Evolutionary conservation across 2,113 vertebrate species (phyloP), one percentile per base, ranked within the genome.

Genomic region (Perca flavescens): DNA sequence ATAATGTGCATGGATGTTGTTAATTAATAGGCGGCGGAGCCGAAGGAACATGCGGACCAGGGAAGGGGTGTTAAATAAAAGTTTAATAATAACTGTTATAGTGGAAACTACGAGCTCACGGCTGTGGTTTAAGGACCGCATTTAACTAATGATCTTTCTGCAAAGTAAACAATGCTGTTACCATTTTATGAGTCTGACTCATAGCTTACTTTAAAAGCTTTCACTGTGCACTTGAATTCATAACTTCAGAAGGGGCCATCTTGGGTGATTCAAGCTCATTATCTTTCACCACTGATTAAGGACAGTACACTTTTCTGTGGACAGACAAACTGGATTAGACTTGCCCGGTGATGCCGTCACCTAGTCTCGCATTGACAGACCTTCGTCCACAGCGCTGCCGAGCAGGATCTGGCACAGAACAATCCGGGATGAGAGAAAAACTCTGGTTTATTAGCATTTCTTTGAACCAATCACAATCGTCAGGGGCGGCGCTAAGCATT

Each of bases 151-250:
- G 40, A 43, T 43, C 78, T 91, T 84, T 79, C 63, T 84, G 68
- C 85, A 88, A 83, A 91, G 89, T 93, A 93, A 93, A 95, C 92
- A 92, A 90, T 86, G 80, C 70, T 62, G 82, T 89, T 92, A 58
- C 63, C 34, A 43, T 90, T 91, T 91, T 86, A 87, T 62, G 67
- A 75, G 80, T 34, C 70, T 89, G 88, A 91, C 90, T 92, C 86
- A 86, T 76, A 36, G 43, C 72, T 76, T 61, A 66, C 72, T 57
- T 68, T 52, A 62, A 86, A 88, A 57, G 50, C 52, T 46, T 79
- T 77, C 36, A 28, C 25, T 62, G 57, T 81, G 74, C 17, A 57
- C 31, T 66, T 75, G 12, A 58, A 74, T 78, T 63, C 56, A 58
- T 53, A 64, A 82, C 57, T 73, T 73, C 22, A 58, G 52, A 43